These are phyloP conservation scores for Dolichallabes microphthalmus DNA, from an alignment of 2,113 vertebrate genomes.

Conservation along the genomic window DNA sequence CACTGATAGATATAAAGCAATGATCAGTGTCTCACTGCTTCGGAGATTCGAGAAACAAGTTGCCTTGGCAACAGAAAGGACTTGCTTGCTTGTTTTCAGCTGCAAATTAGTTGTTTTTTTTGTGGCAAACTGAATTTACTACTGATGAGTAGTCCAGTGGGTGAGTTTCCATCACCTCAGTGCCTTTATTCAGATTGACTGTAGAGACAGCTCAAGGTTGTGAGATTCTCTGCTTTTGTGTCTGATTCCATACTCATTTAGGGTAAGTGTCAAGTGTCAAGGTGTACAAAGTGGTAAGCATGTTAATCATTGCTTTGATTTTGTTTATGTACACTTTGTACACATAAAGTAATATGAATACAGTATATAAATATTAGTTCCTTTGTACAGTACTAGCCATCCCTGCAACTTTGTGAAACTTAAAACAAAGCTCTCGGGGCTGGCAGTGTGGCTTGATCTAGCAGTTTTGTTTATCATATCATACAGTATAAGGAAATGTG, in stretches of 20 bases:
- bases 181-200: not conserved
- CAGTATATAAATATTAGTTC: not conserved
- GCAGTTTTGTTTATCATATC: too few relatives aligned
- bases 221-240: not conserved
- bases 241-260: not conserved
- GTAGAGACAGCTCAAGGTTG: not conserved
- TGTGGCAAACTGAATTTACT: constrained; percentile 43
- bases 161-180: constrained; percentile 27
- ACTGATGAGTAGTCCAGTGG: constrained; percentile 29
- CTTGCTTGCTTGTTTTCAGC: constrained; percentile 43
- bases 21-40: constrained; percentile 38
- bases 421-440: not conserved
- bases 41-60: constrained; percentile 44
- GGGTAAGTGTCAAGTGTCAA: not conserved
- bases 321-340: not conserved
- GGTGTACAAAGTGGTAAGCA: not conserved
- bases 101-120: constrained; percentile 44
- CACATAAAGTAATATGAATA: not conserved
- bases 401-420: not conserved
- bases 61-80: constrained; percentile 56
- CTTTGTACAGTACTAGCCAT: not conserved
- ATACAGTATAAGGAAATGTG: too few relatives aligned
- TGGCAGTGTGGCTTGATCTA: not conserved
- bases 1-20: constrained; percentile 28
- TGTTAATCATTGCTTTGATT: not conserved